A percentile compares a stretch with the other conserved stretches of the same genome.
Conservation (phyloP, 92 coral and sea anemone species). For the Palythoa caribaeorum region DNA sequence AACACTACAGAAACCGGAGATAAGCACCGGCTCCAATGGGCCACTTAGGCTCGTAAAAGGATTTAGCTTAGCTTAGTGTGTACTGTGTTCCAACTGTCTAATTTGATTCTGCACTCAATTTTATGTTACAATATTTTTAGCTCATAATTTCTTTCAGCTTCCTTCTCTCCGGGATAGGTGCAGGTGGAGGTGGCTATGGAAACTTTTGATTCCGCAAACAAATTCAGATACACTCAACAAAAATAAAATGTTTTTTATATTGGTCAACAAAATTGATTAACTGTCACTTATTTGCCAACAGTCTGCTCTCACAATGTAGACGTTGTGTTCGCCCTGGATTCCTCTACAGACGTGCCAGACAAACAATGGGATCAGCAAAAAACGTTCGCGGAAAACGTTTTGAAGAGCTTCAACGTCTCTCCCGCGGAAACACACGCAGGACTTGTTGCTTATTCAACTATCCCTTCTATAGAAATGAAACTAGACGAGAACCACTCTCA, state of each 20-base stretch:
- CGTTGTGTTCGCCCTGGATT: constrained; percentile 95
- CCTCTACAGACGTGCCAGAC: constrained; percentile 87
- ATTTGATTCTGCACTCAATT: too few species aligned
- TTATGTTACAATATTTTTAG: too few species aligned
- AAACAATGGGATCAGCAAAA: constrained; percentile 94
- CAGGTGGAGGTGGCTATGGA: too few species aligned
- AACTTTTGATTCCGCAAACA: too few species aligned
- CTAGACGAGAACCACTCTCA: constrained; percentile 83
- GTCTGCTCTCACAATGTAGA: constrained; percentile 91
- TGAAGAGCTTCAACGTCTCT: constrained; percentile 75
- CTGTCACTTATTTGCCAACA: constrained; percentile 27
- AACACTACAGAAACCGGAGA: too few species aligned
- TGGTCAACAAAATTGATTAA: not conserved
- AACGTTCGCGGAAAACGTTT: constrained; percentile 73
- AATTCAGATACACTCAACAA: too few species aligned
- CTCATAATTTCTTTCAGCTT: too few species aligned
- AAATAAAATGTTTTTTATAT: not conserved
- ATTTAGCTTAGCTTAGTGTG: too few species aligned
- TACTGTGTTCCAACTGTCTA: too few species aligned
- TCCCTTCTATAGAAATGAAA: constrained; percentile 89
- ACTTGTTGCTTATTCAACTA: constrained; percentile 91
- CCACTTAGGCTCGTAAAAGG: too few species aligned
- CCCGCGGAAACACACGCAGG: constrained; percentile 89
- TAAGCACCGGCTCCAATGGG: too few species aligned
- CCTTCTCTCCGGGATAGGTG: too few species aligned